A percentile compares a stretch with the other conserved stretches of the same genome.
Evolutionary conservation across 2,888 invertebrate species (phyloP).

Genomic region (Netelia virgata): DNA sequence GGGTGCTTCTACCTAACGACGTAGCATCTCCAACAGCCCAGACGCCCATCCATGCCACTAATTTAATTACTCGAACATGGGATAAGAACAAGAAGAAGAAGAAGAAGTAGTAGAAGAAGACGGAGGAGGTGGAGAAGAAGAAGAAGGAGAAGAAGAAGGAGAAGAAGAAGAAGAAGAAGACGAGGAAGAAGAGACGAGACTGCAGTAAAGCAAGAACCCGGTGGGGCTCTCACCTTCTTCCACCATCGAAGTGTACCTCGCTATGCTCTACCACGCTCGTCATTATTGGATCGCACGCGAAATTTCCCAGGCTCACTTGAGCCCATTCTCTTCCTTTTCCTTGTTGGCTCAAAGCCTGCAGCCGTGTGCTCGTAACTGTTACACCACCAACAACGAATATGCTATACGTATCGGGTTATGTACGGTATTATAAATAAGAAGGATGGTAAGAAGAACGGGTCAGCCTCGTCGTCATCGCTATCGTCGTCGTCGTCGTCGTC

Average conservation of each 20-base stretch:
- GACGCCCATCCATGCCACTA: constrained; percentile 65
- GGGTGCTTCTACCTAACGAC: constrained; percentile 61
- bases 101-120: too few relatives aligned
- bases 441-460: constrained; percentile 54
- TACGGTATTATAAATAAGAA: constrained; percentile 56
- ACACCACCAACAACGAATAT: constrained; percentile 46
- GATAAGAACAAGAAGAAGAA: constrained; percentile 47
- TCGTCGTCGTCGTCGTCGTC: constrained; percentile 28
- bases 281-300: constrained; percentile 68
- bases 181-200: constrained; percentile 30
- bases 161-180: constrained; percentile 22
- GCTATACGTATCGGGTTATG: constrained; percentile 41
- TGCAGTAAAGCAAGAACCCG: constrained; percentile 46
- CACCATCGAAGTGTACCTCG: constrained; percentile 48
- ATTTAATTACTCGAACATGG: constrained; percentile 68
- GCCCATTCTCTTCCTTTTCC: constrained; percentile 48
- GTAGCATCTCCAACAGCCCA: constrained; percentile 63
- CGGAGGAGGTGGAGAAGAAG: not conserved
- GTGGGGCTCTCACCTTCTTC: constrained; percentile 53
- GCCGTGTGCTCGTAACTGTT: constrained; percentile 55
- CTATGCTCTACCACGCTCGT: constrained; percentile 41
- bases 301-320: constrained; percentile 71
- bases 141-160: too few relatives aligned
- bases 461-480: constrained; percentile 42
- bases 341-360: constrained; percentile 44